Base-by-base conservation (phyloP, 2,113 vertebrate species). In the Nycticebus coucang region DNA sequence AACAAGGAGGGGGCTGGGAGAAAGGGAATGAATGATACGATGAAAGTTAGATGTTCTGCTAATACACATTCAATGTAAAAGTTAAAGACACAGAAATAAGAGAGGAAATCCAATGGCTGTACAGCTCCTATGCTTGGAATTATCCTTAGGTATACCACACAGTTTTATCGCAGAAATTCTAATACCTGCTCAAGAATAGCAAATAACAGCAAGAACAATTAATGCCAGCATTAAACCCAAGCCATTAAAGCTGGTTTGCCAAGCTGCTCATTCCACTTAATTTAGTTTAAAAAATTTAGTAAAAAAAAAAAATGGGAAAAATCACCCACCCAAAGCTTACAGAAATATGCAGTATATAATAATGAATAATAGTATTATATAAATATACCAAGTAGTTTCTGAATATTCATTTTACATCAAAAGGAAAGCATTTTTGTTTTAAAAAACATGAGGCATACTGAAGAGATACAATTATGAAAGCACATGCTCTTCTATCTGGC, bases 391-490 rank as follows among this genome's bases (percentile, higher is more conserved):
- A 55, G 45, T 68, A 57, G 35, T 81, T 92, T 55, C 82, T 91
- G 26, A 94, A 60, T 24, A 88, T 8, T 72, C 15, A 84, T 37
- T 91, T 92, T 26, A 91, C 19, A 81, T 45, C 12, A 87, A 88
- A 85, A 96, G 28, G 26, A 69, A 87, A 83, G 75, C 1, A 26
- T 37, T 4, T 57, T 79, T 83, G 26, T 64, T 66, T 37, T 3
- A 59, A 57, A 92, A 92, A 83, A 22, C 3, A 21, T 28, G 81
- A 85, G 28, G 12, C 28, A 60, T 93, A 28, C 68, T 93, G 71
- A 82, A 95, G 37, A 79, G 64, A 90, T 64, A 45, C 57, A 62
- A 75, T 74, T 57, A 93, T 28, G 53, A 87, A 95, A 82, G 21
- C 18, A 75, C 0, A 7, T 14, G 72, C 3, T 35, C 26, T 74